phyloP scores from a whole-genome alignment of 2,888 invertebrate genomes.

The Cremastinae sp. region DNA sequence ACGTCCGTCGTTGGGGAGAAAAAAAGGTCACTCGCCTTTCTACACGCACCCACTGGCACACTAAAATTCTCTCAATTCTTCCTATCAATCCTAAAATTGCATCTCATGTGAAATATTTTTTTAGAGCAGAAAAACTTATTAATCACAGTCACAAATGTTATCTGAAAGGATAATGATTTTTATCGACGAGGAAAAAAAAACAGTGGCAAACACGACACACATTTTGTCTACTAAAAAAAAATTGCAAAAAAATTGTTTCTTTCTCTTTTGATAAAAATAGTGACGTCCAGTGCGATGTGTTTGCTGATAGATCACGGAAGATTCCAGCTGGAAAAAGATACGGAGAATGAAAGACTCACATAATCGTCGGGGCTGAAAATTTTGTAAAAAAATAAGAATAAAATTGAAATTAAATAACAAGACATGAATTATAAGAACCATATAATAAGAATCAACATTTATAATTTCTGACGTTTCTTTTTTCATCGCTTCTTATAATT shows the following conservation, averaged over 20 bases:
- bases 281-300: slow-evolving; percentile 20
- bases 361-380: slow-evolving; percentile 49
- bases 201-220: slow-evolving; percentile 33
- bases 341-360: slow-evolving; percentile 7
- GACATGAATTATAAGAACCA: slow-evolving; percentile 23
- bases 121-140: slow-evolving; percentile 41
- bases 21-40: slow-evolving; percentile 4
- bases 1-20: background rate
- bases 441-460: slow-evolving; percentile 74
- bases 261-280: slow-evolving; percentile 14
- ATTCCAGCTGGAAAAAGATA: slow-evolving; percentile 20
- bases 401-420: slow-evolving; percentile 20
- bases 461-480: slow-evolving; percentile 65
- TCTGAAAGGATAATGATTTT: slow-evolving; percentile 43
- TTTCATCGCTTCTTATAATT: slow-evolving; percentile 8
- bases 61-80: background rate
- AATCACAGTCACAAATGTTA: slow-evolving; percentile 50
- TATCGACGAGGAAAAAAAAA: slow-evolving; percentile 22
- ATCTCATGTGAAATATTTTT: slow-evolving; percentile 30
- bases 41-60: no score
- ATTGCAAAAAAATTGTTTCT: slow-evolving; percentile 1
- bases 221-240: slow-evolving; percentile 10
- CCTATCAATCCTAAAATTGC: slow-evolving; percentile 41
- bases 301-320: slow-evolving; percentile 39
- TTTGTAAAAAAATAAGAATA: slow-evolving; percentile 23